Base-by-base conservation (phyloP, 2,888 invertebrate species). In the Latrodectus hesperus region DNA sequence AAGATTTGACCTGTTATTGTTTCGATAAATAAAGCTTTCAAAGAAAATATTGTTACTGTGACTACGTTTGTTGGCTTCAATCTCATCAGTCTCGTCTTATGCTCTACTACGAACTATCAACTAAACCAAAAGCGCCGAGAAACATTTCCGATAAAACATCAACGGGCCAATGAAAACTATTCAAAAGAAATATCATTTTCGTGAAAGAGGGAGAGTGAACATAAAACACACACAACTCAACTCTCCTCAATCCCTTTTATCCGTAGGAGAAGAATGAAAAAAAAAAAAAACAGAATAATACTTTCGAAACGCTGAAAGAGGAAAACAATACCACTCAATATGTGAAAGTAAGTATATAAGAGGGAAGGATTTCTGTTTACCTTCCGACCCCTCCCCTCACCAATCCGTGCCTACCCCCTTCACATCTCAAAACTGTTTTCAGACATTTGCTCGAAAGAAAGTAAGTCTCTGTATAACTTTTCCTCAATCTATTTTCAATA, bases 301-400 rank as follows among this genome's bases (percentile, higher is more conserved):
- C 26, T 67, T 26, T 53, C 26, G 9, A 26, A 79, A 26, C 71
- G 71, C 71, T 79, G 79, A 80, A 80, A 72, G 80, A 72, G 53
- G 71, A 80, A 80, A 80, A 80, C 72, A 80, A 80, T 65, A 80
- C 80, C 73, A 80, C 80, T 80, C 80, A 80, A 80, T 73, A 80
- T 72, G 71, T 38, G 22, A 49, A 71, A 64, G 38, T 71, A 72
- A 68, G 22, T 22, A 68, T 68, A 60, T 60, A 60, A 60, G 76
- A 65, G 60, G 65, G 70, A 79, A 60, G n/a, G 70, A 49, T 49
- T 79, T 60, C 60, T 60, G 60, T 60, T 60, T 60, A 60, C n/a
- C 17, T 17, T 68, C 26, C 26, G 12, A 17, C 22, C 22, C 17
- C 67, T 68, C 22, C 67, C 67, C 17, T 6, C 17, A 22, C 38